Evolutionary conservation across 2,888 invertebrate genomes (phyloP), one percentile per base, ranked within the genome.

Genomic region (Aphidius colemani): DNA sequence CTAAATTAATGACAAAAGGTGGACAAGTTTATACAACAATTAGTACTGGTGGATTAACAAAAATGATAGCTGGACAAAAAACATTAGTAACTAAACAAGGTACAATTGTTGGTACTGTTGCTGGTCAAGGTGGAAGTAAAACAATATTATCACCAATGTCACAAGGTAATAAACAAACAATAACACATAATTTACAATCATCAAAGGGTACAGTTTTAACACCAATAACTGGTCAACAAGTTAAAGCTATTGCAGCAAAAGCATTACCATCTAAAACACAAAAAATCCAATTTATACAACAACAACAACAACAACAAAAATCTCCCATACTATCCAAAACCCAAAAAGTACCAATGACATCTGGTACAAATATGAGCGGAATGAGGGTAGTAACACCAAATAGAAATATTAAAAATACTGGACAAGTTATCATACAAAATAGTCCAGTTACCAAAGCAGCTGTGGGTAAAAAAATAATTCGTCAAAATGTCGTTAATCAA

Each of bases 171-270:
- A 72, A 77, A 1, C 70, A 79, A 62, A 66, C 77, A 59, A 69
- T 68, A 46, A 62, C 74, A 53, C 73, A 77, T 67, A 72, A 76
- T 61, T 66, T 76, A 63, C 73, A 73, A 1, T 71, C 75, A 6
- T 69, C 72, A 1, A 77, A 75, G 59, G 76, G 76, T 8, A 76
- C 80, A 10, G 73, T 83, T 40, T 65, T 83, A 6, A 81, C 82
- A 7, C 82, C 83, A 3, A 78, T 83, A 49, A 82, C 81, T 18
- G 77, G 81, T 1, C 81, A 82, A 40, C 82, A 81, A 69, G 78
- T 82, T 6, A 81, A 82, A 72, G 79, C 79, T 4, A 72, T 83
- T 3, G 81, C 82, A 53, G 75, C 80, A 2, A 81, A 80, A 44
- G 76, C 72, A 57, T 3, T 5, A 30, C 72, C 78, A 39, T 64